A percentile compares a stretch with the other conserved stretches of the same genome.
phyloP scores from a whole-genome alignment of 2,113 vertebrate species.

The Boleophthalmus pectinirostris region DNA sequence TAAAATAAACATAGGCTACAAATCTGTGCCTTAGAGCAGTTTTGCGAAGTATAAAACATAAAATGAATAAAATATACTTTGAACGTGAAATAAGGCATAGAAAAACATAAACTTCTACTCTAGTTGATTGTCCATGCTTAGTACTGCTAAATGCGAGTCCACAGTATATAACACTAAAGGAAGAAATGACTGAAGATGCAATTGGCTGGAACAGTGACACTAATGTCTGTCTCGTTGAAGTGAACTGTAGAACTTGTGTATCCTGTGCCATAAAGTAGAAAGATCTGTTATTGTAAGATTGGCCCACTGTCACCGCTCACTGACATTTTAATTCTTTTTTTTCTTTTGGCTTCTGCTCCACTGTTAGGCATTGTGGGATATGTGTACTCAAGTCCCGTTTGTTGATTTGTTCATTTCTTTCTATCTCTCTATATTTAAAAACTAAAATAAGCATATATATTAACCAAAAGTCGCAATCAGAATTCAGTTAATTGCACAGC shows the following conservation, averaged over 20 bases:
- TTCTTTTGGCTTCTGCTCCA: constrained; percentile 86
- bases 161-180: constrained; percentile 43
- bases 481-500: too few species aligned
- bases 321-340: constrained; percentile 82
- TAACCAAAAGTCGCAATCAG: too few species aligned
- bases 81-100: too few species aligned
- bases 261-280: constrained; percentile 94
- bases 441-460: too few species aligned
- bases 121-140: constrained; percentile 75
- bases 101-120: too few species aligned
- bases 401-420: constrained; percentile 84
- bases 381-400: constrained; percentile 92
- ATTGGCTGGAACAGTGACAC: constrained; percentile 86
- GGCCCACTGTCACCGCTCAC: constrained; percentile 83
- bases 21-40: too few species aligned
- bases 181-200: constrained; percentile 79
- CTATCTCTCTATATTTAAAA: too few species aligned
- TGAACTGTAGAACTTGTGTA: constrained; percentile 86
- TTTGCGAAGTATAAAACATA: too few species aligned
- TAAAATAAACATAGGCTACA: too few species aligned
- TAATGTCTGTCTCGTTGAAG: constrained; percentile 88
- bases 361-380: constrained; percentile 94
- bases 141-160: constrained; percentile 81
- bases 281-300: constrained; percentile 91
- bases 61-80: too few species aligned